Evolutionary conservation across 2,797 vertebrate genomes (phyloP).

Genomic region (Anisognathus igniventris): DNA sequence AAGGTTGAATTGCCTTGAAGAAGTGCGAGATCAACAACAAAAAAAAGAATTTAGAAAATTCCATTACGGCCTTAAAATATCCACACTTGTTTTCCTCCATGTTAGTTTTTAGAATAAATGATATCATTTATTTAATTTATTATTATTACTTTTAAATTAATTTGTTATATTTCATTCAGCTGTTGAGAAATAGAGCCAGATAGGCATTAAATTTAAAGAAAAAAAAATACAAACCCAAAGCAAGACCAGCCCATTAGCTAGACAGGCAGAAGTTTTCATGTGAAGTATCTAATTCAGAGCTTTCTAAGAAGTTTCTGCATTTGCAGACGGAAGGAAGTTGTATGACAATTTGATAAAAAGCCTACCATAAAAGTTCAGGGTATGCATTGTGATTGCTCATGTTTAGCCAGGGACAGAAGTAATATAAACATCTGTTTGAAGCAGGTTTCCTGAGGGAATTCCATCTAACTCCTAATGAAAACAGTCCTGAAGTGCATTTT

Average conservation of each 20-base stretch:
- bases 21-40: background rate
- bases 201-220: background rate
- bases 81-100: background rate
- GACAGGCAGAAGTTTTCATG: background rate
- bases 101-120: background rate
- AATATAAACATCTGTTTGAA: background rate
- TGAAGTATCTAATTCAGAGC: background rate
- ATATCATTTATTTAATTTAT: background rate
- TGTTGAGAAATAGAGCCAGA: background rate
- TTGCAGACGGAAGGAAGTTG: background rate
- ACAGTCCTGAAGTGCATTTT: background rate
- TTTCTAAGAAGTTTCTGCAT: background rate
- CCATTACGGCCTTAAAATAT: background rate
- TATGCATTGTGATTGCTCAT: background rate
- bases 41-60: background rate
- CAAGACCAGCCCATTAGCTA: background rate
- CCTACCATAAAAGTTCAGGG: background rate
- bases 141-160: background rate
- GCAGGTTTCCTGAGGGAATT: background rate
- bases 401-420: background rate
- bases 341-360: background rate
- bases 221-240: background rate
- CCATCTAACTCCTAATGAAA: background rate
- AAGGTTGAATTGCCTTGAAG: background rate
- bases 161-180: background rate